Percentiles rank a stretch among this genome's conserved stretches.
Evolutionary conservation across 2,797 vertebrate species (phyloP).

Genomic region (Diceros bicornis): DNA sequence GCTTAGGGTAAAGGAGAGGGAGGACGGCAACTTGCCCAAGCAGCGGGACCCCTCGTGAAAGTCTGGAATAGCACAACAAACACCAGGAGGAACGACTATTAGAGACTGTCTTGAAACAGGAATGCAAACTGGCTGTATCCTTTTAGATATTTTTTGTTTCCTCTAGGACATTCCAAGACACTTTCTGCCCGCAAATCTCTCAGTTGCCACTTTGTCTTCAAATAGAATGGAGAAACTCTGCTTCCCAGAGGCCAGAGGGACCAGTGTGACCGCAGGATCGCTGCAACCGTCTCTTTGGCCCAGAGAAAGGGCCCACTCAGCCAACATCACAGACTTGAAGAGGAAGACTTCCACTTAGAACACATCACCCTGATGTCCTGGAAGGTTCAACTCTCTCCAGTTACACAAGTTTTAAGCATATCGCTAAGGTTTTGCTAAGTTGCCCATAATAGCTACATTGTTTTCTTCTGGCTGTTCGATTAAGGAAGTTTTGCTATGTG

Average conservation of each 20-base stretch:
- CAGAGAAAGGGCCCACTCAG: background rate
- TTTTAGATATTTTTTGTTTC: background rate
- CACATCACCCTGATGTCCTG: background rate
- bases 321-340: background rate
- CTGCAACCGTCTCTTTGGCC: background rate
- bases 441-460: background rate
- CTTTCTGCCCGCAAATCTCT: background rate
- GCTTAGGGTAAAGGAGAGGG: background rate
- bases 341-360: background rate
- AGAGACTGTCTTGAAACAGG: background rate
- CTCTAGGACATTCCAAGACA: background rate
- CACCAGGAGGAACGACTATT: background rate
- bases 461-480: background rate
- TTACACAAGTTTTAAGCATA: background rate
- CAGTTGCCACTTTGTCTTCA: background rate
- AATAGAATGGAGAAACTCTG: background rate
- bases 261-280: background rate
- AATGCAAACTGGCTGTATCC: background rate
- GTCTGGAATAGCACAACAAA: background rate
- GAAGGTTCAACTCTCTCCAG: background rate
- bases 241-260: background rate
- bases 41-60: rapidly evolving
- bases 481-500: background rate
- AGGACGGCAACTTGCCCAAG: background rate
- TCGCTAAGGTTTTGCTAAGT: background rate